phyloP scores from a whole-genome alignment of 2,888 invertebrate genomes.

The Rhorus exstirpatorius region DNA sequence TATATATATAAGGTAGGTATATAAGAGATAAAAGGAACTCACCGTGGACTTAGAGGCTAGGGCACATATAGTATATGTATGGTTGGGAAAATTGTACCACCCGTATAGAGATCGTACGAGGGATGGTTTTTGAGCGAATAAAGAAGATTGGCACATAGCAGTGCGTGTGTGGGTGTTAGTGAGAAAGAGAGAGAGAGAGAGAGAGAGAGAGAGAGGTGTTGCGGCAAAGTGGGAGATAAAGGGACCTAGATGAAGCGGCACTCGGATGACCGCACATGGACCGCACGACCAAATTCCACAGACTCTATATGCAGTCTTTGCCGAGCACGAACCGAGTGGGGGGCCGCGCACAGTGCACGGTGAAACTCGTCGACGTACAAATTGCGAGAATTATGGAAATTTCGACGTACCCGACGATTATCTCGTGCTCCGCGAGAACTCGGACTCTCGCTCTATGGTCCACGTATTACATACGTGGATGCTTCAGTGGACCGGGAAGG shows the following conservation, averaged over 20 bases:
- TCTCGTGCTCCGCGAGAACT: slow-evolving; percentile 29
- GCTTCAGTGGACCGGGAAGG: too few species aligned
- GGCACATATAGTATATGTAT: slow-evolving; percentile 9
- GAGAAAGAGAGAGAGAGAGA: neutral
- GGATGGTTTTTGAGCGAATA: slow-evolving; percentile 30
- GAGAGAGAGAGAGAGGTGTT: slow-evolving; percentile 17
- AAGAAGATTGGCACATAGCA: slow-evolving; percentile 29
- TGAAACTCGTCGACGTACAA: slow-evolving; percentile 71
- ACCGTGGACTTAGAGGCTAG: slow-evolving; percentile 28
- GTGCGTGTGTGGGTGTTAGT: too few species aligned
- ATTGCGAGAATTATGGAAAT: slow-evolving; percentile 81
- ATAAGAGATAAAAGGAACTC: slow-evolving; percentile 49
- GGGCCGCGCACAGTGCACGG: slow-evolving; percentile 6
- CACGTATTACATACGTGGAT: neutral
- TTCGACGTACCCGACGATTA: slow-evolving; percentile 72
- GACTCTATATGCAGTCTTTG: slow-evolving; percentile 3
- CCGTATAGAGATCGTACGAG: slow-evolving; percentile 13
- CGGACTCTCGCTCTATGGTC: slow-evolving; percentile 15
- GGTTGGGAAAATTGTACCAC: neutral
- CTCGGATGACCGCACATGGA: slow-evolving; percentile 53
- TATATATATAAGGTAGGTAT: neutral
- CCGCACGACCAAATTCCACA: slow-evolving; percentile 10
- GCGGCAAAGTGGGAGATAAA: slow-evolving; percentile 32
- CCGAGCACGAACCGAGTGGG: slow-evolving; percentile 5
- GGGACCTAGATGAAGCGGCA: slow-evolving; percentile 39